Conservation (phyloP, 2,113 vertebrate genomes). For the Oriolus oriolus region DNA sequence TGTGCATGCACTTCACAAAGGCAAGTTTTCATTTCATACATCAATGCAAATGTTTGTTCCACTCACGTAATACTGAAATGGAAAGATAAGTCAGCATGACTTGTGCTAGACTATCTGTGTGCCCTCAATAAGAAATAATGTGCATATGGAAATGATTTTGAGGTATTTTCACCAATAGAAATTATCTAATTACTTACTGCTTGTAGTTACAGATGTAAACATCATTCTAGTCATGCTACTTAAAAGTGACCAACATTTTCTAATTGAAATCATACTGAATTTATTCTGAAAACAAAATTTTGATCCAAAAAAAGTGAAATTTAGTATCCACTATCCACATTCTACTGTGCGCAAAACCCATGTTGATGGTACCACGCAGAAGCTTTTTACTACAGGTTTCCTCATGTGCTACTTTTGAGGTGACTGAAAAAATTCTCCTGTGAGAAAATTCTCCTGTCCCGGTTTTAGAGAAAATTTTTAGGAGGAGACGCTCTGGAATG, state of each 20-base stretch:
- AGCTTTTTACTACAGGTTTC: background rate
- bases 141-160: background rate
- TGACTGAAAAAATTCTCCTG: background rate
- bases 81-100: background rate
- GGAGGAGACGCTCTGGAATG: too few relatives aligned
- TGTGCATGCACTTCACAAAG: background rate
- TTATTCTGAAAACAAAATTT: background rate
- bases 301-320: background rate
- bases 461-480: too few relatives aligned
- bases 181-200: background rate
- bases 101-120: background rate
- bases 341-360: background rate
- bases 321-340: background rate
- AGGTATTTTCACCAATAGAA: background rate
- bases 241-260: background rate
- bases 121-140: background rate
- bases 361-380: rapidly evolving
- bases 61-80: background rate
- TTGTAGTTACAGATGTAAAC: background rate
- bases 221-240: background rate
- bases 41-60: background rate
- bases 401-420: background rate
- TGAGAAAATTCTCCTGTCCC: too few relatives aligned
- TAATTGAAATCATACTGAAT: background rate
- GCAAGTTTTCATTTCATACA: background rate